Percentiles rank a stretch among this genome's conserved stretches.
phyloP scores from a whole-genome alignment of 2,888 invertebrate species.

The Pyrgus malvae region DNA sequence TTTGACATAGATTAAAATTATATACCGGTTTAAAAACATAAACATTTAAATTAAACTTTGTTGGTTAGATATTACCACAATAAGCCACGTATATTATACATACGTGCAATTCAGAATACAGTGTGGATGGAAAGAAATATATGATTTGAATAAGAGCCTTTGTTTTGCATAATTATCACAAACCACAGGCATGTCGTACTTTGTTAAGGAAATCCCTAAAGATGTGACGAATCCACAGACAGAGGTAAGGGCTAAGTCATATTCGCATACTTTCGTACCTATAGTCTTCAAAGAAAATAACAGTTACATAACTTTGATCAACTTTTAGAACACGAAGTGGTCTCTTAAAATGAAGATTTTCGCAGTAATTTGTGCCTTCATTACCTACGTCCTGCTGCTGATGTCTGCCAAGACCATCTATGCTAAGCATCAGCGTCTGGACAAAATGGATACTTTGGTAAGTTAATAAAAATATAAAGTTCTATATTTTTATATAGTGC shows the following conservation, averaged over 20 bases:
- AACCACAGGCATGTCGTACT: background rate
- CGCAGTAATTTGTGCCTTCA: constrained; percentile 15
- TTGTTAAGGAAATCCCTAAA: constrained; percentile 13
- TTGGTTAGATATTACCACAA: too few relatives aligned
- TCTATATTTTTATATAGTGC: too few relatives aligned
- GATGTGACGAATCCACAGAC: background rate
- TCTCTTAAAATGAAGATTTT: constrained; percentile 25
- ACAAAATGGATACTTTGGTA: constrained; percentile 12
- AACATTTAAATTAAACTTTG: too few relatives aligned
- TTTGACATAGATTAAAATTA: too few relatives aligned
- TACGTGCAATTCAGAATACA: too few relatives aligned
- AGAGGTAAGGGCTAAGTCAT: constrained; percentile 3
- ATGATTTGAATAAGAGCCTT: too few relatives aligned
- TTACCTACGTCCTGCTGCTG: constrained; percentile 17
- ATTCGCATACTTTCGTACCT: too few relatives aligned
- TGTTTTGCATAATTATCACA: background rate
- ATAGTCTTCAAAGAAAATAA: too few relatives aligned
- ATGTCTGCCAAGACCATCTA: constrained; percentile 21
- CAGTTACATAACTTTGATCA: too few relatives aligned
- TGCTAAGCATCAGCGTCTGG: constrained; percentile 15
- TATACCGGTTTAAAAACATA: too few relatives aligned
- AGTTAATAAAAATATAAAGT: background rate
- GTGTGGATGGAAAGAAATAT: too few relatives aligned
- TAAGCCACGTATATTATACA: too few relatives aligned
- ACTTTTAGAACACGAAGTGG: constrained; percentile 23